Conservation (phyloP, 2,888 invertebrate species). For the Ennomos erosarius region DNA sequence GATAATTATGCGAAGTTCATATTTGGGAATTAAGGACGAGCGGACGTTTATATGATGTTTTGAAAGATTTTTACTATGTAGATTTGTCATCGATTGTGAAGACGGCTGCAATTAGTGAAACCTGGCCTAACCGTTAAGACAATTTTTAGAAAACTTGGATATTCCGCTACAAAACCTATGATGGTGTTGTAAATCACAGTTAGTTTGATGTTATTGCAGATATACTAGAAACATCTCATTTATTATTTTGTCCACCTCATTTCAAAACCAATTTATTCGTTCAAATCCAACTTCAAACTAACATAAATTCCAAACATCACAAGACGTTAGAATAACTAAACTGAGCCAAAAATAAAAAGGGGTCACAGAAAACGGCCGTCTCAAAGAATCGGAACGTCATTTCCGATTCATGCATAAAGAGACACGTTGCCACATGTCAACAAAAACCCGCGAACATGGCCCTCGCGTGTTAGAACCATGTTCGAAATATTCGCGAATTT, state of each 20-base stretch:
- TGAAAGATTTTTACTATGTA: constrained; percentile 28
- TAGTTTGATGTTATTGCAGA: too few relatives aligned
- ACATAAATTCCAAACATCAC: constrained; percentile 8
- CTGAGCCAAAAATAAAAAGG: constrained; percentile 19
- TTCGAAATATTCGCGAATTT: constrained; percentile 37
- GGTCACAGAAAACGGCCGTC: constrained; percentile 32
- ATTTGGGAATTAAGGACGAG: constrained; percentile 35
- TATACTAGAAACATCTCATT: too few relatives aligned
- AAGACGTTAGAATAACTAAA: constrained; percentile 28
- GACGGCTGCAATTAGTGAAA: constrained; percentile 4
- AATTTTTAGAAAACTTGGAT: too few relatives aligned
- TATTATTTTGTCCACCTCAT: too few relatives aligned
- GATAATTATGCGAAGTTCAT: constrained; percentile 35
- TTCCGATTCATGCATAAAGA: constrained; percentile 65
- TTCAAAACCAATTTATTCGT: constrained; percentile 16
- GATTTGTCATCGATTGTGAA: constrained; percentile 27
- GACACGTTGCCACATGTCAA: constrained; percentile 58
- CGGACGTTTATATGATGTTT: constrained; percentile 36
- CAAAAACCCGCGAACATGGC: constrained; percentile 55
- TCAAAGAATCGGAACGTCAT: constrained; percentile 48
- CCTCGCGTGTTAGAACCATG: constrained; percentile 56
- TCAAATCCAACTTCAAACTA: constrained; percentile 2
- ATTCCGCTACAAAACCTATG: too few relatives aligned
- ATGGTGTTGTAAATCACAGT: too few relatives aligned
- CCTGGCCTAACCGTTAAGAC: too few relatives aligned